Conservation (phyloP, 2,888 invertebrate species). For the Masnerella sp. region DNA sequence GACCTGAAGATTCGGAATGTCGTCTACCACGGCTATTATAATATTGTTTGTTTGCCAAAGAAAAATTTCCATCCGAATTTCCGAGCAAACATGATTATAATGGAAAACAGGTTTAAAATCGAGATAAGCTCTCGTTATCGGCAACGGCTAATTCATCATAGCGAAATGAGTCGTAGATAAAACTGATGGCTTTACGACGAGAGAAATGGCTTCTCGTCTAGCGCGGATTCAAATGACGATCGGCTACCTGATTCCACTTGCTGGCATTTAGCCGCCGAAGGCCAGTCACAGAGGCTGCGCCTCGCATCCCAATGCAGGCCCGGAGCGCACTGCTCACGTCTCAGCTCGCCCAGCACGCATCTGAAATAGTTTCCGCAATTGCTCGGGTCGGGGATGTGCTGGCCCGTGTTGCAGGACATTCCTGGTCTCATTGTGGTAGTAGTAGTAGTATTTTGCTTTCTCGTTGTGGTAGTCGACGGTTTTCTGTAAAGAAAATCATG, state of each 20-base stretch:
- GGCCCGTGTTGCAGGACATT: constrained; percentile 76
- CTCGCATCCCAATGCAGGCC: constrained; percentile 88
- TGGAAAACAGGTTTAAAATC: neutral
- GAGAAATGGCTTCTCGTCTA: neutral
- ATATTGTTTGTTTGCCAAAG: neutral
- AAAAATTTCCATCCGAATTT: neutral
- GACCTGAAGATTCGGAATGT: neutral
- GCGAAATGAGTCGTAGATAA: neutral
- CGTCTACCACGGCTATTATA: neutral
- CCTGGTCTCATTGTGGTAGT: constrained; percentile 73
- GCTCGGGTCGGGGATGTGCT: constrained; percentile 80
- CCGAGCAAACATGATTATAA: neutral
- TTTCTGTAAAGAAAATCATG: constrained; percentile 33
- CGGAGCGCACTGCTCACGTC: constrained; percentile 86
- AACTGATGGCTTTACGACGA: constrained; percentile 1
- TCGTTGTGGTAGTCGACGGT: constrained; percentile 63
- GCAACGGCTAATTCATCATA: neutral
- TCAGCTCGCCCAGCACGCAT: constrained; percentile 86
- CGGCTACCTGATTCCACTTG: constrained; percentile 68
- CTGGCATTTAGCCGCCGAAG: constrained; percentile 84
- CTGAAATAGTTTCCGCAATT: constrained; percentile 88
- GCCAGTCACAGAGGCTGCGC: constrained; percentile 88
- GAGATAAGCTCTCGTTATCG: neutral
- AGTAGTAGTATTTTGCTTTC: constrained; percentile 76
- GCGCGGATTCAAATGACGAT: constrained; percentile 1